Percentiles rank a stretch among this genome's conserved stretches.
phyloP scores from a whole-genome alignment of 2,888 invertebrate species.

The Ophion obscuratus region DNA sequence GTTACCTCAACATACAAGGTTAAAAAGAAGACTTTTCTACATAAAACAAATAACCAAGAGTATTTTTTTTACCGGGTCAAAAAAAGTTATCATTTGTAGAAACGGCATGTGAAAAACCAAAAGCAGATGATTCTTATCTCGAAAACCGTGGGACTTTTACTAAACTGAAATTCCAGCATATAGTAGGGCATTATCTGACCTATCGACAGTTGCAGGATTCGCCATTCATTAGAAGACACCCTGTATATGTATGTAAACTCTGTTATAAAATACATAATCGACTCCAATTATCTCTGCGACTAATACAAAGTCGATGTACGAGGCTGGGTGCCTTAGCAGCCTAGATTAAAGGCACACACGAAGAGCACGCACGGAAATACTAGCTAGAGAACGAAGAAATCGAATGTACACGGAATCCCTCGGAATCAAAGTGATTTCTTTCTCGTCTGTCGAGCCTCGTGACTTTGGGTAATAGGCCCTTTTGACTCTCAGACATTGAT shows the following conservation, averaged over 20 bases:
- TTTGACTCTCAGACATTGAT: neutral
- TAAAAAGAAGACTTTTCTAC: neutral
- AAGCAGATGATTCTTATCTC: no score
- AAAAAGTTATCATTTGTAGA: neutral
- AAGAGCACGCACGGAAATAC: constrained; percentile 50
- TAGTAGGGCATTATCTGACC: no score
- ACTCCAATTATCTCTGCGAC: constrained; percentile 65
- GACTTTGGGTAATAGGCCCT: neutral
- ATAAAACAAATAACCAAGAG: no score
- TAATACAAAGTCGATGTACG: constrained; percentile 63
- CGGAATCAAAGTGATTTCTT: neutral
- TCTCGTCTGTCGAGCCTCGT: neutral
- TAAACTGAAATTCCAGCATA: no score
- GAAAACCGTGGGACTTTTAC: no score
- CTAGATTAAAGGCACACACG: constrained; percentile 38
- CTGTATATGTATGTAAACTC: neutral
- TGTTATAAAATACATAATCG: constrained; percentile 49
- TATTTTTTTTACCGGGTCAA: no score
- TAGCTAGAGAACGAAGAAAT: constrained; percentile 5
- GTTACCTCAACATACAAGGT: no score
- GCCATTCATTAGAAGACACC: neutral
- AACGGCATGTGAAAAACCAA: no score
- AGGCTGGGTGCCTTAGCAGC: constrained; percentile 8
- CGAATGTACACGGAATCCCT: neutral
- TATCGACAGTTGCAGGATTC: neutral